phyloP scores from a whole-genome alignment of 2,888 invertebrate species.

The Aporophyla nigra region DNA sequence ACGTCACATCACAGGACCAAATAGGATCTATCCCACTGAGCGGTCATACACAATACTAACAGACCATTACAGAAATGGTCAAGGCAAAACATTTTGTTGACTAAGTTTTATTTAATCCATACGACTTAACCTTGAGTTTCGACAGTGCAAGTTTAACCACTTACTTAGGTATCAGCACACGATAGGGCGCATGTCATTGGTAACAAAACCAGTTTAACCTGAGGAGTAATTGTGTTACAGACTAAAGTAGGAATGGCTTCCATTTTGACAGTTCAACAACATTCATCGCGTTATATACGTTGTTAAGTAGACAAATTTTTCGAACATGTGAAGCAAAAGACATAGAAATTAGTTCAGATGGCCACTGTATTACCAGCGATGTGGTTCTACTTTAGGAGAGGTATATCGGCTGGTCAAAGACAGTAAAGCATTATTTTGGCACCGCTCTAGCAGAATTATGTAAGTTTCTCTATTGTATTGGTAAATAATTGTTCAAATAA shows the following conservation, averaged over 20 bases:
- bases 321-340: no score
- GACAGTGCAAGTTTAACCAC: constrained; percentile 21
- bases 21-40: neutral
- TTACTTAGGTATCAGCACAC: neutral
- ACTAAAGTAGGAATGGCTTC: no score
- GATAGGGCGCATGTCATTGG: neutral
- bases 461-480: constrained; percentile 13
- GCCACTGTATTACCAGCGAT: neutral
- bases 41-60: neutral
- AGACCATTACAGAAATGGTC: constrained; percentile 10
- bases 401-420: constrained; percentile 21
- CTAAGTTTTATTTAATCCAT: neutral
- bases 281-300: no score
- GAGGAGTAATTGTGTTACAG: no score
- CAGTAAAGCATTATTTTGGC: constrained; percentile 43
- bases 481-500: constrained; percentile 27
- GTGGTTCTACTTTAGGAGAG: neutral
- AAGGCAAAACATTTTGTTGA: constrained; percentile 17
- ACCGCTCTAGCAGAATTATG: constrained; percentile 16
- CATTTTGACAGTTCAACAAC: no score
- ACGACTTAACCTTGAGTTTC: constrained; percentile 26
- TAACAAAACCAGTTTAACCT: neutral
- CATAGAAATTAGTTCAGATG: no score
- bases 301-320: no score
- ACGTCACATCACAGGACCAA: neutral